A percentile compares a stretch with the other conserved stretches of the same genome.
These are phyloP conservation scores for Turritopsis dohrnii DNA, from an alignment of 30 jellyfish, hydroid and myxozoan species.

Conservation along the genomic window DNA sequence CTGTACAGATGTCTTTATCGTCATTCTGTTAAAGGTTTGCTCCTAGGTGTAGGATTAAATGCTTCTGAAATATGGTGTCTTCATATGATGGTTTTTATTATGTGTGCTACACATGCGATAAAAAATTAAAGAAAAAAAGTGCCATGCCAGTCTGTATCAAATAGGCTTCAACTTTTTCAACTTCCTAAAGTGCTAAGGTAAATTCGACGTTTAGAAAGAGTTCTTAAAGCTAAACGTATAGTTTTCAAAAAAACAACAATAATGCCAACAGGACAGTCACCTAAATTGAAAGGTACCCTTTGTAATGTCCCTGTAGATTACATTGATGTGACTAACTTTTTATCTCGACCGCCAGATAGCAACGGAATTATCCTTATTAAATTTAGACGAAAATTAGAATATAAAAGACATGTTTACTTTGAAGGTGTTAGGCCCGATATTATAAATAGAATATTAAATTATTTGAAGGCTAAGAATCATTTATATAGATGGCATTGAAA, in stretches of 20 bases:
- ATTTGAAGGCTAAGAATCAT: too few relatives aligned
- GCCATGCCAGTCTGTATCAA: background rate
- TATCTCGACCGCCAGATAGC: background rate
- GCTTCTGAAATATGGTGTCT: too few relatives aligned
- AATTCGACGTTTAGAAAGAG: background rate
- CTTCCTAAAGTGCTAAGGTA: background rate
- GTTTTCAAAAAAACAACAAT: background rate
- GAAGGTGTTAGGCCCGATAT: too few relatives aligned
- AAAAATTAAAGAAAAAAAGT: background rate
- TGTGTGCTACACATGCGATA: background rate
- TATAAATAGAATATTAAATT: too few relatives aligned
- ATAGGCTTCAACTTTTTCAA: background rate
- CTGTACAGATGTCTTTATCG: too few relatives aligned
- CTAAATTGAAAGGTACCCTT: background rate
- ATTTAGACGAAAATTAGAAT: background rate
- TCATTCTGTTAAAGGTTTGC: too few relatives aligned
- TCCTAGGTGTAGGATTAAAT: too few relatives aligned
- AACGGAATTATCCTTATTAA: background rate
- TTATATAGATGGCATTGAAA: background rate
- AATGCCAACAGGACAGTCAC: background rate
- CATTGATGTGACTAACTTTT: background rate
- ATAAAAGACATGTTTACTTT: background rate
- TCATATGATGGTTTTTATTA: background rate
- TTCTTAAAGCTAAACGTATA: background rate
- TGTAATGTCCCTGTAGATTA: background rate